These are phyloP conservation scores for Eptesicus fuscus DNA, from an alignment of 2,113 vertebrate species.

Conservation along the genomic window DNA sequence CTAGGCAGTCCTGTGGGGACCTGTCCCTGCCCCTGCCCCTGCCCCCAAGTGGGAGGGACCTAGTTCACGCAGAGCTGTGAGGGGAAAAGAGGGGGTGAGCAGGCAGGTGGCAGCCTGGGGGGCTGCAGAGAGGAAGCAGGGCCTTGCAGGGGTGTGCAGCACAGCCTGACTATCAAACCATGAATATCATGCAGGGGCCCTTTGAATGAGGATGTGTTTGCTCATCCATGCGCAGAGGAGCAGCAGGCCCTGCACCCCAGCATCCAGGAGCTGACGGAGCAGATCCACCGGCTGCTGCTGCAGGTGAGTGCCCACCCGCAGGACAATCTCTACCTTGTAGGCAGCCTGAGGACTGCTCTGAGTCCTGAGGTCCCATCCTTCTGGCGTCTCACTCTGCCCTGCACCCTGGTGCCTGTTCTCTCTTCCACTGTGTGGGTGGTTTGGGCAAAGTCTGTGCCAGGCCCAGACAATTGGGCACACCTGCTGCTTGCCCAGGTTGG, in stretches of 20 bases:
- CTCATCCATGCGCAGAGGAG: slow-evolving; percentile 79
- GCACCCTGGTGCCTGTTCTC: not conserved
- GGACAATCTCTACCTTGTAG: fast-evolving
- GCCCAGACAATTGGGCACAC: not conserved
- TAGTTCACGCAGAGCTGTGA: fast-evolving
- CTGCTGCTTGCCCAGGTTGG: not conserved
- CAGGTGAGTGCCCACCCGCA: slow-evolving; percentile 83
- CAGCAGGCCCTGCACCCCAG: slow-evolving; percentile 87
- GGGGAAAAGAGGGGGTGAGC: fast-evolving
- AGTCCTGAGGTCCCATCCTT: fast-evolving
- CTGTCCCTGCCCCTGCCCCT: not conserved
- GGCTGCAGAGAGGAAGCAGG: not conserved
- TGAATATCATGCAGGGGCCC: slow-evolving; percentile 85
- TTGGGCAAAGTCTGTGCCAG: not conserved
- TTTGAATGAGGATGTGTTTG: slow-evolving; percentile 95
- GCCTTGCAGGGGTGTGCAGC: fast-evolving
- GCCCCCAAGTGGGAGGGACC: not conserved
- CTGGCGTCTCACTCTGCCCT: fast-evolving
- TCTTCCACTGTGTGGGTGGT: fast-evolving
- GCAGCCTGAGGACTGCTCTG: fast-evolving
- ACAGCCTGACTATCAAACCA: not conserved
- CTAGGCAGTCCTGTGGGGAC: not conserved
- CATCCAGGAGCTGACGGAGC: slow-evolving; percentile 92
- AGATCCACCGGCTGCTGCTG: slow-evolving; percentile 92
- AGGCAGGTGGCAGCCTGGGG: not conserved